These are phyloP conservation scores for Netelia virgata DNA, from an alignment of 2,888 invertebrate species.

Conservation along the genomic window DNA sequence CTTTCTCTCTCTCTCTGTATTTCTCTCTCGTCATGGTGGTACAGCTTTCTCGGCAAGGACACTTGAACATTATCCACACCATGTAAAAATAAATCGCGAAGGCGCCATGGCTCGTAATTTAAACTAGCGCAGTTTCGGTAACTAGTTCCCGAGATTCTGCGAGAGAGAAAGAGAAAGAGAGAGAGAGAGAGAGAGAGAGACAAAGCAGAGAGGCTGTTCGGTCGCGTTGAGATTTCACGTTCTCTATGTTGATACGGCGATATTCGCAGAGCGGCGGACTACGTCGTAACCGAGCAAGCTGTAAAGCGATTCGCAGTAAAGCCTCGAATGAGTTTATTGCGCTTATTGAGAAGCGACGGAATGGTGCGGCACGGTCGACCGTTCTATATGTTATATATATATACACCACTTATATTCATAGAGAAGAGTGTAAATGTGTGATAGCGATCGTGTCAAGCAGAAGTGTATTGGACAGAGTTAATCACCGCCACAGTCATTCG, in stretches of 20 bases:
- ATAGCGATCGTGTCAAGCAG: constrained; percentile 57
- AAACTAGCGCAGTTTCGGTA: constrained; percentile 84
- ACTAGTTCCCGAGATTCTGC: constrained; percentile 80
- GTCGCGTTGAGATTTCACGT: constrained; percentile 47
- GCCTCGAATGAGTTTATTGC: constrained; percentile 84
- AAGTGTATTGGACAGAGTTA: constrained; percentile 72
- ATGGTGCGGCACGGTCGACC: constrained; percentile 41
- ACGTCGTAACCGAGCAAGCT: constrained; percentile 81
- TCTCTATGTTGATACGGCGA: constrained; percentile 48
- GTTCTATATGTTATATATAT: constrained; percentile 20
- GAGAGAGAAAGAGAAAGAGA: constrained; percentile 1
- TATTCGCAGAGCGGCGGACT: constrained; percentile 69
- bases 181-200: constrained; percentile 2
- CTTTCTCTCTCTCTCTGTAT: neutral
- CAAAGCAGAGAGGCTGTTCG: constrained; percentile 4
- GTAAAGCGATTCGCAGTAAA: constrained; percentile 84
- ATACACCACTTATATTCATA: constrained; percentile 14
- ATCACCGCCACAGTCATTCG: constrained; percentile 72
- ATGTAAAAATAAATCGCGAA: constrained; percentile 81
- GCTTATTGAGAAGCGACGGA: constrained; percentile 80
- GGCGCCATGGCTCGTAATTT: constrained; percentile 82
- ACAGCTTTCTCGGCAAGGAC: neutral
- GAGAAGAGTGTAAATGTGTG: constrained; percentile 36
- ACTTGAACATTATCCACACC: neutral
- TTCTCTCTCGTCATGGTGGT: neutral